Evolutionary conservation across 2,888 invertebrate genomes (phyloP).

Genomic region (Meta bourneti): DNA sequence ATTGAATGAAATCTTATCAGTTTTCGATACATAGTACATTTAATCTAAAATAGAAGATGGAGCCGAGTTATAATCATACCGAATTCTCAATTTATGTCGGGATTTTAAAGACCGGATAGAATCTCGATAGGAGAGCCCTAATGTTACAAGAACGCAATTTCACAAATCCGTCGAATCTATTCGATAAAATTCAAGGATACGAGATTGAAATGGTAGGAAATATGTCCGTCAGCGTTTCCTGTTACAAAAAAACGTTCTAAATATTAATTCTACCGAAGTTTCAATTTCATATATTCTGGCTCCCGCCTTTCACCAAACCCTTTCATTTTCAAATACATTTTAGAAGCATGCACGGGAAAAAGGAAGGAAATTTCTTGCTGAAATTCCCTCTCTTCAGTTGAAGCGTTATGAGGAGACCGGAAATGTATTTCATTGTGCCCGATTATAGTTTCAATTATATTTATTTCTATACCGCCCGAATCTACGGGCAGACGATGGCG

Average conservation of each 20-base stretch:
- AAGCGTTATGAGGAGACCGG: constrained; percentile 25
- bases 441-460: constrained; percentile 36
- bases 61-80: background rate
- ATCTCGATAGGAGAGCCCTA: constrained; percentile 4
- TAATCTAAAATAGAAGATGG: background rate
- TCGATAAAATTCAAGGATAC: constrained; percentile 48
- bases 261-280: constrained; percentile 55
- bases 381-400: background rate
- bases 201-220: constrained; percentile 36
- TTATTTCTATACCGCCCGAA: constrained; percentile 15
- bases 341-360: background rate
- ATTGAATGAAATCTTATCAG: too few relatives aligned
- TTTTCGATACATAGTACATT: too few relatives aligned
- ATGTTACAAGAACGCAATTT: constrained; percentile 54
- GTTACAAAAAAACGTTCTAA: constrained; percentile 17
- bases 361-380: constrained; percentile 10
- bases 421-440: constrained; percentile 42
- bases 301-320: constrained; percentile 9
- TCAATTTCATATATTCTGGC: constrained; percentile 45
- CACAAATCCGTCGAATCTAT: constrained; percentile 34
- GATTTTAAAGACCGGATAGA: background rate
- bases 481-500: background rate
- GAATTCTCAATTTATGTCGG: background rate
- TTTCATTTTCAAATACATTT: constrained; percentile 58
- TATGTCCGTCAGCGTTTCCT: constrained; percentile 53